phyloP scores from a whole-genome alignment of 23 tunicate genomes.

The Aplidium turbinatum region DNA sequence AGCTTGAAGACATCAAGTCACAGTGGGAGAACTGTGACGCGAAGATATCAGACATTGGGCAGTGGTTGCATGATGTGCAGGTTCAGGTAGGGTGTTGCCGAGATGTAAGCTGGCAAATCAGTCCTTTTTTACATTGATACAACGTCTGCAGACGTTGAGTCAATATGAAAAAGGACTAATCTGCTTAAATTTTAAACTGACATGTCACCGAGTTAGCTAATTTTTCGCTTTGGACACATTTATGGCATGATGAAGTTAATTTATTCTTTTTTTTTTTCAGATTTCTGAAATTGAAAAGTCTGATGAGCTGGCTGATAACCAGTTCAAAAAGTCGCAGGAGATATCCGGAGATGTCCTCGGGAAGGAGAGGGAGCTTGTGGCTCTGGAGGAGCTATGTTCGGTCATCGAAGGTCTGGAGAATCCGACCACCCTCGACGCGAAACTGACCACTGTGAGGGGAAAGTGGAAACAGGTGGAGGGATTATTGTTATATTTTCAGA shows the following conservation, averaged over 20 bases:
- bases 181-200: no score
- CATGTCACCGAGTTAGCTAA: no score
- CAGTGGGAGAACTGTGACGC: conserved; percentile 74
- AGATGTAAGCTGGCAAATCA: not conserved
- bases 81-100: conserved; percentile 47
- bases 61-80: conserved; percentile 63
- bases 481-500: no score
- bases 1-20: conserved; percentile 25
- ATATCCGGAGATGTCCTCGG: conserved; percentile 30
- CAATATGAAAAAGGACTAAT: no score
- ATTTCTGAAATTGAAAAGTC: conserved; percentile 56
- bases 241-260: no score
- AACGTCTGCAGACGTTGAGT: no score
- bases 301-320: conserved; percentile 35
- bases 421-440: conserved; percentile 86
- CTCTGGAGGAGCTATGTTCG: conserved; percentile 45
- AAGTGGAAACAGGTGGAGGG: conserved; percentile 85
- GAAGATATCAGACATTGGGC: conserved; percentile 38
- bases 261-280: conserved; percentile 19
- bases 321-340: conserved; percentile 49
- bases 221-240: no score
- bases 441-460: conserved; percentile 69
- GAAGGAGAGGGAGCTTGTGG: conserved; percentile 47
- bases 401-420: conserved; percentile 71
- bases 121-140: no score